Evolutionary conservation across 1,140 invertebrate species (phyloP).

Genomic region (Zaprionus kolodkinae): DNA sequence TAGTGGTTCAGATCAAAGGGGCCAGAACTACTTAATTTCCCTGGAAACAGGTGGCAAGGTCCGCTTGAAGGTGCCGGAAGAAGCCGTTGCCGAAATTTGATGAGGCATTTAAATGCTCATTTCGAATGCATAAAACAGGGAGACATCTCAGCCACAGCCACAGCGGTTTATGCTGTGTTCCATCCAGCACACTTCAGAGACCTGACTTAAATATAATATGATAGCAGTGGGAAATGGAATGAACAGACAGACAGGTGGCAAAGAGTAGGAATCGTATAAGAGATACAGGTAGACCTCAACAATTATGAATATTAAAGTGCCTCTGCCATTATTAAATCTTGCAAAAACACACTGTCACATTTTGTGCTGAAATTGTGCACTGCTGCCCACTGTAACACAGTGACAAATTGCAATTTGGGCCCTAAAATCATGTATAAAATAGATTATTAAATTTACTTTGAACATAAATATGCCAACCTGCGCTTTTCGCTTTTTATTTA

Average conservation of each 20-base stretch:
- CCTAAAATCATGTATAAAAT: slow-evolving; percentile 13
- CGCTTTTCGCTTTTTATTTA: slow-evolving; percentile 37
- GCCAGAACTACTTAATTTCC: slow-evolving; percentile 50
- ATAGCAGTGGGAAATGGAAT: not conserved
- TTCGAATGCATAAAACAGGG: slow-evolving; percentile 34
- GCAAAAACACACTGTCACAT: too few species aligned
- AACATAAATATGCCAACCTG: slow-evolving; percentile 13
- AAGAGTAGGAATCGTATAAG: not conserved
- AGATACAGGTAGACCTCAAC: too few species aligned
- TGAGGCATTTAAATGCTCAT: slow-evolving; percentile 38
- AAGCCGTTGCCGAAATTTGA: slow-evolving; percentile 19
- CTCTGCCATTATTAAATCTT: too few species aligned
- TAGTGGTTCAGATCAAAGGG: slow-evolving; percentile 72
- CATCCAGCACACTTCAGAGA: slow-evolving; percentile 10
- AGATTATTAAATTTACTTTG: slow-evolving; percentile 37
- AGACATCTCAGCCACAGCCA: not conserved
- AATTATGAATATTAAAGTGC: too few species aligned
- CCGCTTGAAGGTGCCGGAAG: not conserved
- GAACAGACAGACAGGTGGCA: not conserved
- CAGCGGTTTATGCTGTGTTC: not conserved
- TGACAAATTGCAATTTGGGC: not conserved
- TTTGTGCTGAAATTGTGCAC: too few species aligned
- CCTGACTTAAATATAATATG: slow-evolving; percentile 3
- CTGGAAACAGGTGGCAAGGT: slow-evolving; percentile 22
- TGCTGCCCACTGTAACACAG: too few species aligned